Percentiles rank a stretch among this genome's conserved stretches.
Conservation (phyloP, 2,888 invertebrate genomes). For the Zaprionus bogoriensis region DNA sequence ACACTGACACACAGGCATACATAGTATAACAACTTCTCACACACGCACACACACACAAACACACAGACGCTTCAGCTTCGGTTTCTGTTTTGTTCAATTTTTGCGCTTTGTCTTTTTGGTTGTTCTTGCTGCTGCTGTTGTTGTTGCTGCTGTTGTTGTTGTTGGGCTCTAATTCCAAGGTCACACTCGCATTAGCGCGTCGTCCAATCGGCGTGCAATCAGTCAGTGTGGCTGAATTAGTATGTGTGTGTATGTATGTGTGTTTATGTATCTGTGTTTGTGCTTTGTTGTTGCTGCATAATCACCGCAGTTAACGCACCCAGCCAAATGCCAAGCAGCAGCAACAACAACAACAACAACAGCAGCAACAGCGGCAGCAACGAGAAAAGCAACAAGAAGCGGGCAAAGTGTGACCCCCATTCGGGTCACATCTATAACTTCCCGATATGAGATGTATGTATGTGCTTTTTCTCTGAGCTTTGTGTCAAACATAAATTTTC, state of each 20-base stretch:
- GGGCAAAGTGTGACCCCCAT: too few species aligned
- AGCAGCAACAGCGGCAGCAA: too few species aligned
- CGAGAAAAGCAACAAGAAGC: too few species aligned
- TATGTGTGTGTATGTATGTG: too few species aligned
- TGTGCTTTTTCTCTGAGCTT: too few species aligned
- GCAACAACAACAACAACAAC: neutral
- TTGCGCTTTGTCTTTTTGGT: slow-evolving; percentile 7
- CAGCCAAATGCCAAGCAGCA: neutral
- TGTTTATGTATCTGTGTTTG: slow-evolving; percentile 38
- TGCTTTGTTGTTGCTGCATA: slow-evolving; percentile 24
- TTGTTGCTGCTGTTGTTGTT: slow-evolving; percentile 30
- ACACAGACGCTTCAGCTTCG: neutral
- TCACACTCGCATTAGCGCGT: slow-evolving; percentile 58
- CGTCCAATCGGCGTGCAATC: slow-evolving; percentile 38
- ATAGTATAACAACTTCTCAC: slow-evolving; percentile 11
- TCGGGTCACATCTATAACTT: too few species aligned
- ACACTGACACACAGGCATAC: too few species aligned
- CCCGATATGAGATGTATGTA: too few species aligned
- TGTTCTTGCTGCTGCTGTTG: slow-evolving; percentile 23
- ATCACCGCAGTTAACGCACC: slow-evolving; percentile 20
- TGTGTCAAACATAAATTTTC: too few species aligned
- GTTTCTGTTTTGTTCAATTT: neutral
- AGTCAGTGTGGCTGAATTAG: too few species aligned
- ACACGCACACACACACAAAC: too few species aligned
- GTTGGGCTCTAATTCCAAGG: slow-evolving; percentile 62